phyloP scores from a whole-genome alignment of 2,113 vertebrate species.

The Pomatostomus ruficeps region DNA sequence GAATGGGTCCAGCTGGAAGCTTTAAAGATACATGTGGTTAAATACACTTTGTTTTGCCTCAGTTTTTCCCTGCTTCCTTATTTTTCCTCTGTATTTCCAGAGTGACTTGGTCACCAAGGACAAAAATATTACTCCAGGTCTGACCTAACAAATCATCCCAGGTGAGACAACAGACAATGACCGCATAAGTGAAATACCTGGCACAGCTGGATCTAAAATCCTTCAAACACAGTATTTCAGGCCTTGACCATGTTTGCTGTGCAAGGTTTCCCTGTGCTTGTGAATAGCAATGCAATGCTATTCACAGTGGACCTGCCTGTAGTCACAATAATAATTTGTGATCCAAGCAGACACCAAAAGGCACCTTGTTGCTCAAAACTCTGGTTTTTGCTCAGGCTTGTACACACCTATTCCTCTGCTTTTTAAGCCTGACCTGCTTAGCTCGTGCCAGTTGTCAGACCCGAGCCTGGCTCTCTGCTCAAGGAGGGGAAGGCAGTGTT shows the following conservation, averaged over 20 bases:
- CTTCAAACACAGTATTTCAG: not conserved
- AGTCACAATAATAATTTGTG: not conserved
- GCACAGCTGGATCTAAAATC: not conserved
- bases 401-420: not conserved
- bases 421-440: not conserved
- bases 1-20: not conserved
- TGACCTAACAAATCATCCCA: not conserved
- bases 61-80: not conserved
- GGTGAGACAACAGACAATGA: not conserved
- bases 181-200: not conserved
- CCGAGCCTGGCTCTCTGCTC: not conserved
- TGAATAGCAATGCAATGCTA: not conserved
- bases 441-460: not conserved
- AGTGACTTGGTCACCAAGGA: not conserved
- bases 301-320: not conserved
- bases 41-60: not conserved
- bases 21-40: not conserved
- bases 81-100: not conserved
- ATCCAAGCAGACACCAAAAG: not conserved
- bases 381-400: not conserved
- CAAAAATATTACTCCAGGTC: not conserved
- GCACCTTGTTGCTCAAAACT: not conserved
- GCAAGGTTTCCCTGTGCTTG: not conserved
- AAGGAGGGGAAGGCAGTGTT: not conserved
- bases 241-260: rapidly evolving